Evolutionary conservation across 2,113 vertebrate genomes (phyloP).

Genomic region (Gymnocephalus cernua): DNA sequence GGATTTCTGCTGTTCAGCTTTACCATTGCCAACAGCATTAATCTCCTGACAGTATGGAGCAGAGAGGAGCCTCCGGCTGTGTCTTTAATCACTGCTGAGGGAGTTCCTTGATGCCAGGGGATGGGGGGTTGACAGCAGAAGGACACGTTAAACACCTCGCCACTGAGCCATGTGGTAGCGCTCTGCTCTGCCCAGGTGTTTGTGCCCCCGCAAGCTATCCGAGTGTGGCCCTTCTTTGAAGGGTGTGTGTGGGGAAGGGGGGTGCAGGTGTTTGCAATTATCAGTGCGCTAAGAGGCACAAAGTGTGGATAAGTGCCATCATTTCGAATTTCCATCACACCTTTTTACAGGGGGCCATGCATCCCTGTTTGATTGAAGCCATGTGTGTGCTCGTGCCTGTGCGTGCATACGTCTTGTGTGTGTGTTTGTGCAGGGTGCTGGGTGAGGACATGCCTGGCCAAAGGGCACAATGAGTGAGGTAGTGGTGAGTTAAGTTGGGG

Average conservation of each 20-base stretch:
- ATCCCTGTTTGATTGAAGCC: slow-evolving; percentile 79
- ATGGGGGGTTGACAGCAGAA: slow-evolving; percentile 58
- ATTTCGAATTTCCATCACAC: slow-evolving; percentile 88
- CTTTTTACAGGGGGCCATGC: slow-evolving; percentile 81
- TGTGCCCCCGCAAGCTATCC: slow-evolving; percentile 78
- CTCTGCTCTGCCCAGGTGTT: slow-evolving; percentile 82
- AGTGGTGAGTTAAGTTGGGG: slow-evolving; percentile 51
- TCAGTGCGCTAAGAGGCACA: slow-evolving; percentile 86
- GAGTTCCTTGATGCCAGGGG: slow-evolving; percentile 55
- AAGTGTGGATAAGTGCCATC: slow-evolving; percentile 87
- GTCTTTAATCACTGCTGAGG: slow-evolving; percentile 68
- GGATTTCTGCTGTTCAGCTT: slow-evolving; percentile 45
- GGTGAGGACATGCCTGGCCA: slow-evolving; percentile 76
- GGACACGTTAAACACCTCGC: slow-evolving; percentile 70
- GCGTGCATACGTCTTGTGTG: slow-evolving; percentile 48
- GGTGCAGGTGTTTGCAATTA: slow-evolving; percentile 88
- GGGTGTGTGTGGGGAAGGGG: slow-evolving; percentile 52
- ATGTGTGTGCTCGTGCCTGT: slow-evolving; percentile 77
- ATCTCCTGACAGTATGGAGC: slow-evolving; percentile 38
- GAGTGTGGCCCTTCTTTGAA: slow-evolving; percentile 83
- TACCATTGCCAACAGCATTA: slow-evolving; percentile 13
- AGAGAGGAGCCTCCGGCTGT: slow-evolving; percentile 43
- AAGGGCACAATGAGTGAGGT: slow-evolving; percentile 74
- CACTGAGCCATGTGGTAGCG: slow-evolving; percentile 78
- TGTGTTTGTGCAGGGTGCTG: slow-evolving; percentile 39